Percentiles rank a stretch among this genome's conserved stretches.
Conservation (phyloP, 2,888 invertebrate species). For the Acleris emargana region DNA sequence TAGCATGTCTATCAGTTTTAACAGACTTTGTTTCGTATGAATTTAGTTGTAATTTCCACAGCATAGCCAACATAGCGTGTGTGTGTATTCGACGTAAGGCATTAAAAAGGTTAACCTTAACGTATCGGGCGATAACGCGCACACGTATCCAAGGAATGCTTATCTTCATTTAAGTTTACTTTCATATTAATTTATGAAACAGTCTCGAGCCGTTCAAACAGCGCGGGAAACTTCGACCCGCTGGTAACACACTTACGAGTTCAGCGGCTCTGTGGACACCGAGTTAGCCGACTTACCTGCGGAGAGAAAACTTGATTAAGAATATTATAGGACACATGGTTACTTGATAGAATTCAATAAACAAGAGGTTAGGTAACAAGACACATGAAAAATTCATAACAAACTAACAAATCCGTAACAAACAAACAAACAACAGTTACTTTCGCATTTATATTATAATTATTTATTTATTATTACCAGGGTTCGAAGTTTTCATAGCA, state of each 20-base stretch:
- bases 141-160: slow-evolving; percentile 18
- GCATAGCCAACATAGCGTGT: neutral
- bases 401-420: too few relatives aligned
- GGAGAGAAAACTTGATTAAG: slow-evolving; percentile 2
- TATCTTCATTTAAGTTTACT: slow-evolving; percentile 27
- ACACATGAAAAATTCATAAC: too few relatives aligned
- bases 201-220: neutral
- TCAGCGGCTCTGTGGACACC: neutral
- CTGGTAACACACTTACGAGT: slow-evolving; percentile 29
- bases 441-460: too few relatives aligned
- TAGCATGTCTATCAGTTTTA: too few relatives aligned
- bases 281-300: slow-evolving; percentile 25
- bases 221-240: neutral
- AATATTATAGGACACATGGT: neutral
- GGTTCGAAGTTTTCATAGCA: too few relatives aligned
- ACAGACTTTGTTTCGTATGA: neutral
- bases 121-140: slow-evolving; percentile 7
- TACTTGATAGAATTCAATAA: too few relatives aligned
- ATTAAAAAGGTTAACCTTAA: neutral
- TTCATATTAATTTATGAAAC: slow-evolving; percentile 31
- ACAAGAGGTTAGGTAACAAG: too few relatives aligned
- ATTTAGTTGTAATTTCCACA: neutral
- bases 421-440: too few relatives aligned
- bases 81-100: too few relatives aligned
- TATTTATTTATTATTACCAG: too few relatives aligned